Evolutionary conservation across 2,888 invertebrate species (phyloP), one percentile per base, ranked within the genome.

Genomic region (Bellardia bayeri): DNA sequence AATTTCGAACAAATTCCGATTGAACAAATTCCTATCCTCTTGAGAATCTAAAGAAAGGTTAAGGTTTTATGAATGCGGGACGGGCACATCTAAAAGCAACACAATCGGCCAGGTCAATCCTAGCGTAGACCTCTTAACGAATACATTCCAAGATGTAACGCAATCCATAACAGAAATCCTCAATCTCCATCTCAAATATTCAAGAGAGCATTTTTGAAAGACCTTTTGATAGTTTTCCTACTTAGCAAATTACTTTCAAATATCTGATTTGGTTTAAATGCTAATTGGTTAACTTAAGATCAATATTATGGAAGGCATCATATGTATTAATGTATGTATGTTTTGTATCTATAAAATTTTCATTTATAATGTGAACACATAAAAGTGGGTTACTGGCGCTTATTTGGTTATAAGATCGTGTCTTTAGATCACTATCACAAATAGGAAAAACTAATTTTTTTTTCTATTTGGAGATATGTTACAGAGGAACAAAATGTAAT

Each of bases 371-470:
- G 76, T 82, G 74, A 79, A 86, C 76, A 83, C 56, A 75, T 81
- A 85, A 88, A 89, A 85, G 84, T 89, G 86, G 89, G 89, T 90
- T 89, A 89, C 88, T 90, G 89, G 89, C 89, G 88, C 89, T 88
- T 90, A 88, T 89, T 89, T 89, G 89, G 89, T 86, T 88, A 89
- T 86, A 89, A 89, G 89, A 89, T 90, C 89, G 89, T 89, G 89
- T 89, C 88, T 86, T 82, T 82, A 84, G 89, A 89, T 90, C 87
- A 88, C 88, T 89, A 90, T 89, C 89, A 82, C 83, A 82, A 82
- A 86, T 85, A 86, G 81, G 75, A 86, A 89, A 88, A 86, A 87
- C 63, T 75, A 76, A 66, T 80, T 76, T 81, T 64, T 37, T 37
- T 37, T 37, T 37, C 37, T 23, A 23, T 23, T 23, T 23, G 23